These are phyloP conservation scores for Myripristis jacobus DNA, from an alignment of 2,797 vertebrate species.

Conservation along the genomic window DNA sequence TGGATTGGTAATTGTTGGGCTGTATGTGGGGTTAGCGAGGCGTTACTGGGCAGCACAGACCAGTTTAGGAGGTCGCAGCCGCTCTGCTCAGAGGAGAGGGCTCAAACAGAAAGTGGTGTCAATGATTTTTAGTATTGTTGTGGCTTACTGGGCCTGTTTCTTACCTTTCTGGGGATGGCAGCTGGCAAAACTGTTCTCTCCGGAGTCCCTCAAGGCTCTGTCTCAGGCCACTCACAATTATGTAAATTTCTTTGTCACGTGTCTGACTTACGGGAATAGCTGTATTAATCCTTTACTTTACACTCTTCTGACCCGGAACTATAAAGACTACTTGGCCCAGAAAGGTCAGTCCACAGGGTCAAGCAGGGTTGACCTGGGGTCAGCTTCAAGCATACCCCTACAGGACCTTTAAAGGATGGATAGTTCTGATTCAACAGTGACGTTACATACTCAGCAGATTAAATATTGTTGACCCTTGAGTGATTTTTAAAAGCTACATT, in stretches of 20 bases:
- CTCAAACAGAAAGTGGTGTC: conserved; percentile 79
- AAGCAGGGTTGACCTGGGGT: conserved; percentile 74
- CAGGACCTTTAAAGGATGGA: conserved; percentile 61
- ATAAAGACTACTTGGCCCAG: conserved; percentile 77
- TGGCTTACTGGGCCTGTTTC: conserved; percentile 89
- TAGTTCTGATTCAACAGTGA: not conserved
- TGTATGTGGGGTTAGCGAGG: conserved; percentile 79
- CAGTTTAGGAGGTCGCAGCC: conserved; percentile 46
- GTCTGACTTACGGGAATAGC: conserved; percentile 90
- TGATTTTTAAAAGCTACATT: no score
- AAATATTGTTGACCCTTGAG: not conserved
- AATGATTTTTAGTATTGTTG: conserved; percentile 86
- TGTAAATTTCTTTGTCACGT: conserved; percentile 89
- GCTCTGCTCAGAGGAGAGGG: conserved; percentile 50
- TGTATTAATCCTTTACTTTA: conserved; percentile 90
- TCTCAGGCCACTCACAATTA: conserved; percentile 82
- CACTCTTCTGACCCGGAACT: conserved; percentile 85
- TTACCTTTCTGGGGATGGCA: conserved; percentile 93
- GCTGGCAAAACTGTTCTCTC: conserved; percentile 82
- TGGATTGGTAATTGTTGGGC: conserved; percentile 77
- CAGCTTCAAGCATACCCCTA: conserved; percentile 58
- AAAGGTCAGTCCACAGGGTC: conserved; percentile 73
- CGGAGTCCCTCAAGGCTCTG: conserved; percentile 74
- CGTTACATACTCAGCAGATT: not conserved
- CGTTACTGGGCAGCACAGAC: conserved; percentile 76